Percentiles rank a stretch among this genome's conserved stretches.
phyloP scores from a whole-genome alignment of 1,140 invertebrate genomes.

The Heterodera schachtii region DNA sequence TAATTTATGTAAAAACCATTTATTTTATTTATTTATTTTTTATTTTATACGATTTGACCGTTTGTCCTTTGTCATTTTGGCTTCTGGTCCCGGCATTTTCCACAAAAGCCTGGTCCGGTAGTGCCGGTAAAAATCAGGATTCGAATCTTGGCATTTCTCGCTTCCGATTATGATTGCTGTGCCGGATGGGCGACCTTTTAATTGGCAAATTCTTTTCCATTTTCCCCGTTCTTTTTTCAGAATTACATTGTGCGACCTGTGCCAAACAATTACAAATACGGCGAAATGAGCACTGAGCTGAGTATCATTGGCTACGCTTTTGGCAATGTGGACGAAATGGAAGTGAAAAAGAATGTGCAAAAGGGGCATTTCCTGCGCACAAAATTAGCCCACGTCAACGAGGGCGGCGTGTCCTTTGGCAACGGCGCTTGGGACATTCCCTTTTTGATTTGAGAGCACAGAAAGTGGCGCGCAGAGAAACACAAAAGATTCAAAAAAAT shows the following conservation, averaged over 20 bases:
- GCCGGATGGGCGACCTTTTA: no score
- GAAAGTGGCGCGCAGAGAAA: no score
- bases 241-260: constrained; percentile 81
- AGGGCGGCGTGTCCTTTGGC: constrained; percentile 89
- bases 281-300: constrained; percentile 81
- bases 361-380: constrained; percentile 88
- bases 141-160: no score
- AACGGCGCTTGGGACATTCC: constrained; percentile 79
- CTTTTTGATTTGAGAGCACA: constrained; percentile 58
- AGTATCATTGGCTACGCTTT: constrained; percentile 87
- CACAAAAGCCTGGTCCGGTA: no score
- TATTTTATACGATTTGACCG: no score
- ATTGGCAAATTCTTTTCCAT: not conserved
- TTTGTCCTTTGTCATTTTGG: no score
- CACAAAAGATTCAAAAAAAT: no score
- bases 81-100: no score
- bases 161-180: no score
- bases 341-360: constrained; percentile 73
- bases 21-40: no score
- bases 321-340: constrained; percentile 67
- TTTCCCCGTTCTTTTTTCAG: constrained; percentile 65
- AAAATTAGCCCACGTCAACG: constrained; percentile 80
- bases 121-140: no score
- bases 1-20: no score
- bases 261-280: constrained; percentile 64